A percentile compares a stretch with the other conserved stretches of the same genome.
These are phyloP conservation scores for Philonicus albiceps DNA, from an alignment of 2,888 invertebrate species.

Conservation along the genomic window DNA sequence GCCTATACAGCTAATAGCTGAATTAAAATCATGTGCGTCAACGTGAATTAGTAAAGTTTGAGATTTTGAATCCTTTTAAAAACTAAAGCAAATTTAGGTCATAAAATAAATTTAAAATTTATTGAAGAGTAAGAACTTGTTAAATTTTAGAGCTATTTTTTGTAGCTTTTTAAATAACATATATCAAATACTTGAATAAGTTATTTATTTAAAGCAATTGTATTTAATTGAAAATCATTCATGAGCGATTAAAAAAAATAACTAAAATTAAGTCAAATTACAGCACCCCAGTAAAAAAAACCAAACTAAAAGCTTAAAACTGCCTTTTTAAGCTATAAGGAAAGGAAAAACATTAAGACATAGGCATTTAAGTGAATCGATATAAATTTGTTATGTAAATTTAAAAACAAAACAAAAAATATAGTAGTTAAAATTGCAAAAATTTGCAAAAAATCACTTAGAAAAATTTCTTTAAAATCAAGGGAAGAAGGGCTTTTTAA, in stretches of 20 bases:
- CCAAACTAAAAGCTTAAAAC: background rate
- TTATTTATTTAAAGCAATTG: too few species aligned
- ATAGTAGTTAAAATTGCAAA: background rate
- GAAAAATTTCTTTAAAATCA: background rate
- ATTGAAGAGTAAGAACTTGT: too few species aligned
- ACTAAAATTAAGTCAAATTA: background rate
- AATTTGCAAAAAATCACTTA: background rate
- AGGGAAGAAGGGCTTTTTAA: background rate
- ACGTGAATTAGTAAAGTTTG: too few species aligned
- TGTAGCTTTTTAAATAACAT: too few species aligned
- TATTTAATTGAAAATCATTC: background rate
- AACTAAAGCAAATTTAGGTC: too few species aligned
- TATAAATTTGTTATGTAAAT: background rate
- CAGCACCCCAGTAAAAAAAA: background rate
- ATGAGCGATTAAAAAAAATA: background rate
- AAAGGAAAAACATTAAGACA: background rate
- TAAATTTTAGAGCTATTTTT: too few species aligned
- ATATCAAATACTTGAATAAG: too few species aligned
- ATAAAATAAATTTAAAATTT: too few species aligned
- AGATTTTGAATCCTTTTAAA: too few species aligned
- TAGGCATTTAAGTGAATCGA: constrained; percentile 33
- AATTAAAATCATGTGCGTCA: too few species aligned
- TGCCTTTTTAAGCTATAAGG: background rate
- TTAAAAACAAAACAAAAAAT: background rate
- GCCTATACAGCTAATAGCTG: too few species aligned